Evolutionary conservation across 2,797 vertebrate genomes (phyloP).

Genomic region (Syndactyla subalaris): DNA sequence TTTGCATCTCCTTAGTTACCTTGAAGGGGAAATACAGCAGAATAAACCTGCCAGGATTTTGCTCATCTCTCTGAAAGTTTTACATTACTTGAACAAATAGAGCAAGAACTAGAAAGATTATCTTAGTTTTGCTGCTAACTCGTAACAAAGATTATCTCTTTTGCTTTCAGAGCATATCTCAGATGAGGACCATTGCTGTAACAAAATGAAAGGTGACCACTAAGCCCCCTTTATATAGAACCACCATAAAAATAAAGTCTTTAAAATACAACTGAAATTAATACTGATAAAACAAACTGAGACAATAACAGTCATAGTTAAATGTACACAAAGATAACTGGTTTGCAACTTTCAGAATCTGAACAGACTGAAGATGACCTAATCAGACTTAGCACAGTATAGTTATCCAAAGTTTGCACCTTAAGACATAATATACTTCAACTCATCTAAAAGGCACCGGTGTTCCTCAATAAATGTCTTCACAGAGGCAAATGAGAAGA

Average conservation of each 20-base stretch:
- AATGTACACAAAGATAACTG: neutral
- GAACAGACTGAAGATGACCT: neutral
- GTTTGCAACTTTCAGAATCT: neutral
- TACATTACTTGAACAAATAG: neutral
- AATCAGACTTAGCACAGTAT: neutral
- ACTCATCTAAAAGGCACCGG: neutral
- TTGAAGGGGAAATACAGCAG: neutral
- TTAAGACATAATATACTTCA: neutral
- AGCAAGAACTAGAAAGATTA: neutral
- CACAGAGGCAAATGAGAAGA: neutral
- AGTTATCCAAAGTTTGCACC: neutral
- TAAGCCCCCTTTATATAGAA: neutral
- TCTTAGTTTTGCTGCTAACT: neutral
- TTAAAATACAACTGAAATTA: neutral
- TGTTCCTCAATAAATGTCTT: conserved; percentile 5
- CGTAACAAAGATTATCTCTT: neutral
- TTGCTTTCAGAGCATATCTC: neutral
- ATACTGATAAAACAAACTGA: neutral
- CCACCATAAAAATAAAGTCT: neutral
- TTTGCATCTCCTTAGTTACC: neutral
- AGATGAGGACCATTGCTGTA: neutral
- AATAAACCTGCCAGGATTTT: neutral
- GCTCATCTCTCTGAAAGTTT: neutral
- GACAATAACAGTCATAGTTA: neutral
- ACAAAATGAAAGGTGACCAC: neutral